These are phyloP conservation scores for Caerostris extrusa DNA, from an alignment of 1,140 invertebrate genomes.

Conservation along the genomic window DNA sequence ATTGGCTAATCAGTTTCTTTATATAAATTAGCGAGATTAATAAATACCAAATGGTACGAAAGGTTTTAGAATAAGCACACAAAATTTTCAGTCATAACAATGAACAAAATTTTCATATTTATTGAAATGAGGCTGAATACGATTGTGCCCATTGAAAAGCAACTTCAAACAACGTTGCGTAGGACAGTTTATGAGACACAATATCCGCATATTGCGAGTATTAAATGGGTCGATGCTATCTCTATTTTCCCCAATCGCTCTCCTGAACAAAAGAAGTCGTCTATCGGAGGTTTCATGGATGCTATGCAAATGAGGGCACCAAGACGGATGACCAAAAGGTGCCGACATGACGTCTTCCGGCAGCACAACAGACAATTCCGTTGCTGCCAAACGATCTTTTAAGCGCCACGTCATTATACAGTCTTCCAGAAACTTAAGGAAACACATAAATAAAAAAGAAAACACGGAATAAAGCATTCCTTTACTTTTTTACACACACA, in stretches of 20 bases:
- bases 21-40: too few relatives aligned
- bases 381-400: conserved; percentile 68
- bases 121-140: too few relatives aligned
- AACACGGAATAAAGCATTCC: conserved; percentile 50
- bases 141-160: background rate
- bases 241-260: background rate
- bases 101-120: too few relatives aligned
- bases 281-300: background rate
- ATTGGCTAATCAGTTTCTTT: too few relatives aligned
- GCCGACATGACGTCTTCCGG: conserved; percentile 59
- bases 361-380: conserved; percentile 57
- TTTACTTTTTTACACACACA: conserved; percentile 57
- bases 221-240: conserved; percentile 3
- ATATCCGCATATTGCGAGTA: background rate
- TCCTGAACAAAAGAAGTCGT: background rate
- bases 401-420: conserved; percentile 70
- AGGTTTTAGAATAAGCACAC: too few relatives aligned
- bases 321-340: conserved; percentile 60
- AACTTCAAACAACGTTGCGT: background rate
- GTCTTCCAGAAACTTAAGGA: conserved; percentile 33
- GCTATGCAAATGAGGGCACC: conserved; percentile 55
- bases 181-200: background rate
- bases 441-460: conserved; percentile 50
- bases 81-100: too few relatives aligned
- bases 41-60: too few relatives aligned